Evolutionary conservation across 1,140 invertebrate genomes (phyloP).

Genomic region (Orussus abietinus): DNA sequence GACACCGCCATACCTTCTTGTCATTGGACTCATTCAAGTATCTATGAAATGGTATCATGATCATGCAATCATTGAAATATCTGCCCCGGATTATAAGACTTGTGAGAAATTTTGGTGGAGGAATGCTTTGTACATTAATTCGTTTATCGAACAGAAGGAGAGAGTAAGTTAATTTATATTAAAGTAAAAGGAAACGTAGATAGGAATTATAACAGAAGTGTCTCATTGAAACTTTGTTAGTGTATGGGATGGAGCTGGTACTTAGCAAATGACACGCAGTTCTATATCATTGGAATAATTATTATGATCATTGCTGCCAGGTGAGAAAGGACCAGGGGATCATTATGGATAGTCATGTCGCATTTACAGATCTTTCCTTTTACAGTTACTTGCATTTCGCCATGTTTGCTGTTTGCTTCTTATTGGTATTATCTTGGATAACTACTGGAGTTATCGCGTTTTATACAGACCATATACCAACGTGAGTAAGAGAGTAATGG

Average conservation of each 20-base stretch:
- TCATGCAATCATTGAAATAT: constrained; percentile 36
- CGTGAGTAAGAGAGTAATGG: constrained; percentile 28
- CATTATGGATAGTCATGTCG: too few relatives aligned
- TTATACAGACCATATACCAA: constrained; percentile 34
- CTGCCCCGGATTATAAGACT: constrained; percentile 36
- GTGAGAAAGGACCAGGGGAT: constrained; percentile 21
- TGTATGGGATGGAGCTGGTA: constrained; percentile 48
- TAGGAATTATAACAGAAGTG: constrained; percentile 3
- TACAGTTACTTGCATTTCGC: constrained; percentile 35
- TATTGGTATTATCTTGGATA: constrained; percentile 44
- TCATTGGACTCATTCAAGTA: constrained; percentile 37
- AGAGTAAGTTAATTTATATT: constrained; percentile 30
- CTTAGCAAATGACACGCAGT: constrained; percentile 43
- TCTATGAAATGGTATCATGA: constrained; percentile 35
- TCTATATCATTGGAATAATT: constrained; percentile 39
- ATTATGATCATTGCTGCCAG: constrained; percentile 36
- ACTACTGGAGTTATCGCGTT: constrained; percentile 41
- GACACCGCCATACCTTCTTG: constrained; percentile 44
- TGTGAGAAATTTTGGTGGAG: constrained; percentile 51
- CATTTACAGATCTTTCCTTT: constrained; percentile 4
- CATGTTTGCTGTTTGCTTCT: constrained; percentile 26
- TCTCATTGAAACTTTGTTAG: constrained; percentile 22
- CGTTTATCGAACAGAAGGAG: constrained; percentile 41
- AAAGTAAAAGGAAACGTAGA: constrained; percentile 8
- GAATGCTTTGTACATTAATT: constrained; percentile 48